These are phyloP conservation scores for Salticus scenicus DNA, from an alignment of 2,888 invertebrate species.

Conservation along the genomic window DNA sequence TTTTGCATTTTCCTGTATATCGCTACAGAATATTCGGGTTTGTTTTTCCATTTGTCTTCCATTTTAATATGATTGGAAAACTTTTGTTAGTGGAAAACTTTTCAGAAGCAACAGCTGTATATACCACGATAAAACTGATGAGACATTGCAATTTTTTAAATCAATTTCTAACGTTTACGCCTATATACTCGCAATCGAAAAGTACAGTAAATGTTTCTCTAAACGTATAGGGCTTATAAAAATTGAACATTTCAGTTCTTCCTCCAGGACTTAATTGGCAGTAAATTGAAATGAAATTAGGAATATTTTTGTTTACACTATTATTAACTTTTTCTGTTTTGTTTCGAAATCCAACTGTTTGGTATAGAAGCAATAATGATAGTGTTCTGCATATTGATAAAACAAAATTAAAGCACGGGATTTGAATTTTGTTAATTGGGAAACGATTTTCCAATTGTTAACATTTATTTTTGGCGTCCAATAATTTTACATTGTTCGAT, in stretches of 20 bases:
- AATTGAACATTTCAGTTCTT: neutral
- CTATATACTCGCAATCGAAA: neutral
- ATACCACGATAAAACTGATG: neutral
- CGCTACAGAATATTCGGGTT: neutral
- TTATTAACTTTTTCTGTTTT: slow-evolving; percentile 1
- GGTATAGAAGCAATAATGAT: neutral
- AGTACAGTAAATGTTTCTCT: neutral
- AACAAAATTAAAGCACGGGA: neutral
- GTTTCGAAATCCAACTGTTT: too few species aligned
- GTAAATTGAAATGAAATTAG: slow-evolving; percentile 2
- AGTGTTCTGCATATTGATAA: neutral
- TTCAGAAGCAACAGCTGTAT: neutral
- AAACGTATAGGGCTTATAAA: neutral
- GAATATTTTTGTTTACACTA: neutral
- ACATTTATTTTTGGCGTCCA: neutral
- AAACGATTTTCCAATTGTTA: neutral
- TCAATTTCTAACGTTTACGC: slow-evolving; percentile 2
- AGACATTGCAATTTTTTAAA: neutral
- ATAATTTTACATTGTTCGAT: neutral
- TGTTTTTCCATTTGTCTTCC: neutral
- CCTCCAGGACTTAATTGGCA: neutral
- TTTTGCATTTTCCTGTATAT: neutral
- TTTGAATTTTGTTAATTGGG: slow-evolving; percentile 1
- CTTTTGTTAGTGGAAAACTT: neutral
- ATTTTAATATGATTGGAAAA: neutral